These are phyloP conservation scores for Bhutanitis thaidina DNA, from an alignment of 2,888 invertebrate genomes.

Conservation along the genomic window DNA sequence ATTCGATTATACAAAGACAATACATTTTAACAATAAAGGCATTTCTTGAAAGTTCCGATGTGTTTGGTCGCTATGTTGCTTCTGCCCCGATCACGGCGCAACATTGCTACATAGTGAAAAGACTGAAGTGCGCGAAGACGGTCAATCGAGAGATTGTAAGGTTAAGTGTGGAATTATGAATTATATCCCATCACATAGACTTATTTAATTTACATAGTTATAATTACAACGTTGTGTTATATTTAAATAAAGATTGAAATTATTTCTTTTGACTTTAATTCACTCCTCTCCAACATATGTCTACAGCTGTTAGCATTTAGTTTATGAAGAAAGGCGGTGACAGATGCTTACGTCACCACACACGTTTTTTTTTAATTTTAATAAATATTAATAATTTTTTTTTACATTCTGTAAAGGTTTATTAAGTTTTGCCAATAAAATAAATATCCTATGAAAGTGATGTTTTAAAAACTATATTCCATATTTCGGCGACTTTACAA, in stretches of 20 bases:
- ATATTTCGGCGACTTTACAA: neutral
- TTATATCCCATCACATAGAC: constrained; percentile 69
- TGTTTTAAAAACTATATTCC: too few species aligned
- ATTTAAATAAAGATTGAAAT: constrained; percentile 72
- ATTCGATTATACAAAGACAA: too few species aligned
- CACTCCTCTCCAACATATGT: neutral
- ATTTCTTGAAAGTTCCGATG: too few species aligned
- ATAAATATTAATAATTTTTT: too few species aligned
- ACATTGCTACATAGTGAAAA: constrained; percentile 32
- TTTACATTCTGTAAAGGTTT: too few species aligned
- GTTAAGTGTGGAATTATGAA: constrained; percentile 26
- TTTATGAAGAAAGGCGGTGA: too few species aligned
- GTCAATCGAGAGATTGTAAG: neutral
- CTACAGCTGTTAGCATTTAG: too few species aligned
- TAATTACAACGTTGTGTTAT: constrained; percentile 70
- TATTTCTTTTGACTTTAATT: constrained; percentile 28
- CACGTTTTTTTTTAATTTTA: too few species aligned
- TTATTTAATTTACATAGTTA: constrained; percentile 65
- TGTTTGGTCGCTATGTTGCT: neutral
- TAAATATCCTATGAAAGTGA: too few species aligned
- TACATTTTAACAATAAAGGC: too few species aligned
- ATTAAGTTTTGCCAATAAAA: too few species aligned
- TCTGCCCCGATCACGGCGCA: neutral
- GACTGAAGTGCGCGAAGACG: constrained; percentile 24
- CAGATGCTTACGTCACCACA: too few species aligned